Conservation (phyloP, 2,113 vertebrate genomes). For the Lepus timidus region DNA sequence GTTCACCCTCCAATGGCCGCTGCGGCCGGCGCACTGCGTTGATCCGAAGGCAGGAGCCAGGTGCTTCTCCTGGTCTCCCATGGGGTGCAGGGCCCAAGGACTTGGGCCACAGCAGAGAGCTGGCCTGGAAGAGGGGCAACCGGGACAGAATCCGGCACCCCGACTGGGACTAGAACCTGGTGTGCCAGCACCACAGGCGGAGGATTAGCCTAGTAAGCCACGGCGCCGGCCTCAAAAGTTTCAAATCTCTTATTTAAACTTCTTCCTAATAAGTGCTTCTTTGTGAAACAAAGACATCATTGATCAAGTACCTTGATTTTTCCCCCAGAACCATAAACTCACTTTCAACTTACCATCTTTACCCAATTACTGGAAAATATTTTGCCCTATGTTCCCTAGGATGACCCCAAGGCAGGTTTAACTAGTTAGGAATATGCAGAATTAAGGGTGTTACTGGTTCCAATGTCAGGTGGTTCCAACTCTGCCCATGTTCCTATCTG, state of each 20-base stretch:
- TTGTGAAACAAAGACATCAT: background rate
- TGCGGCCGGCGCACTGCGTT: too few relatives aligned
- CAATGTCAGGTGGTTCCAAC: background rate
- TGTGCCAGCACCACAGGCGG: too few relatives aligned
- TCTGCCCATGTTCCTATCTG: background rate
- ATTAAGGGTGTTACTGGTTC: background rate
- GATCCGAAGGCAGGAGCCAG: too few relatives aligned
- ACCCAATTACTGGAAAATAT: background rate
- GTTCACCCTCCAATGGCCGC: too few relatives aligned
- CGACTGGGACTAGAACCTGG: too few relatives aligned
- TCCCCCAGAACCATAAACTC: background rate
- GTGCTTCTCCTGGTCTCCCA: too few relatives aligned
- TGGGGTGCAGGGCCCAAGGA: too few relatives aligned
- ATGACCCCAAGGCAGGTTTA: background rate
- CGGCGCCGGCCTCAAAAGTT: background rate
- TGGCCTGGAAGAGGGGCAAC: too few relatives aligned
- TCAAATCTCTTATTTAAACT: background rate
- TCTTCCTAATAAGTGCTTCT: background rate
- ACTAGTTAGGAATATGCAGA: background rate
- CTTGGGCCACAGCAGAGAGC: too few relatives aligned
- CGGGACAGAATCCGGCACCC: too few relatives aligned
- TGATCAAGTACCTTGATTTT: background rate
- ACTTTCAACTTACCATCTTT: background rate
- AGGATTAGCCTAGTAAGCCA: too few relatives aligned
- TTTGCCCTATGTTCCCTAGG: background rate